phyloP scores from a whole-genome alignment of 2,113 vertebrate species.

The Catharus fuscescens region DNA sequence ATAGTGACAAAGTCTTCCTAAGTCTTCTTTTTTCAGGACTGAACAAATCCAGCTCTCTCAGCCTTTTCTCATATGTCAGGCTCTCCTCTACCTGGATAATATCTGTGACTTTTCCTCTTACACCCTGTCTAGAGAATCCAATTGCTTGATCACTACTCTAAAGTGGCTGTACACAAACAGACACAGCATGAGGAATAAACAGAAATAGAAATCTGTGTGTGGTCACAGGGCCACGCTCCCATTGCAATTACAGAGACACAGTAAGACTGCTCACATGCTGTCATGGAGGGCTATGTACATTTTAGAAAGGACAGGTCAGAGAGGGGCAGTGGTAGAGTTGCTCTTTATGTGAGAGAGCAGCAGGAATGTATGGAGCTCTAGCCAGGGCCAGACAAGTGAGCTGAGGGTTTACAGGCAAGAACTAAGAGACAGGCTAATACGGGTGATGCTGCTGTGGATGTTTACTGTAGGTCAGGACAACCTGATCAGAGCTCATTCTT shows the following conservation, averaged over 20 bases:
- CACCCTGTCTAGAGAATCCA: neutral
- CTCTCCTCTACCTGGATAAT: neutral
- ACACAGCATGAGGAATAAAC: neutral
- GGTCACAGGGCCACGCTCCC: accelerated
- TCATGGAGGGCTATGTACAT: no score
- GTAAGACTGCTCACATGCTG: neutral
- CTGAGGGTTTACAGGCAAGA: neutral
- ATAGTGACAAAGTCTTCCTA: neutral
- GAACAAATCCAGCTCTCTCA: neutral
- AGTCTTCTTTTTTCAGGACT: neutral
- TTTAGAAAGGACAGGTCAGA: neutral
- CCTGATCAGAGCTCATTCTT: neutral
- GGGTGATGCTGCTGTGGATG: neutral
- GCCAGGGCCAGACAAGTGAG: neutral
- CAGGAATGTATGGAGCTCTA: neutral
- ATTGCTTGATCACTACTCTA: neutral
- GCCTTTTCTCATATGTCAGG: neutral
- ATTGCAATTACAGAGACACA: neutral
- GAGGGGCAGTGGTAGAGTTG: neutral
- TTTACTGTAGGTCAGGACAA: neutral
- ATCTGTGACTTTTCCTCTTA: neutral
- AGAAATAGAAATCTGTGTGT: neutral
- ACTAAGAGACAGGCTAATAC: neutral
- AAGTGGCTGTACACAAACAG: neutral
- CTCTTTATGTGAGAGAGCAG: neutral